Conservation (phyloP, 1,140 invertebrate genomes). For the Hylaeus anthracinus region DNA sequence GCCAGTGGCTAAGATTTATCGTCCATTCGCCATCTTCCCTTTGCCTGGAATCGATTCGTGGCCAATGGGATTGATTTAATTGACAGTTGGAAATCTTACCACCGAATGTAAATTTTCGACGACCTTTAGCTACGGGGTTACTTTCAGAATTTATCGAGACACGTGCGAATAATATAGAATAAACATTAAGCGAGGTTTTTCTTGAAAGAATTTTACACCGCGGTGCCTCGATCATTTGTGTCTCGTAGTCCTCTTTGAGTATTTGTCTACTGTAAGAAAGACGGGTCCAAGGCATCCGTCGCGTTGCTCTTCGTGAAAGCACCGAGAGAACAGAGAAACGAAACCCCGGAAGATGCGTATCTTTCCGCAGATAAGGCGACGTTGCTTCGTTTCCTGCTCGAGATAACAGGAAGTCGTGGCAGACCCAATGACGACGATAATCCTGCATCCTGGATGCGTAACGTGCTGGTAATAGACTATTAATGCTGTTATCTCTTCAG, state of each 20-base stretch:
- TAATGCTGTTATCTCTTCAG: constrained; percentile 54
- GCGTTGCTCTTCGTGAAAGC: background rate
- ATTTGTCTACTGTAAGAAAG: no score
- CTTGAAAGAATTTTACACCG: no score
- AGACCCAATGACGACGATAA: constrained; percentile 23
- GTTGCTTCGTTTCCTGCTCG: constrained; percentile 29
- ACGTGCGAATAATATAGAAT: no score
- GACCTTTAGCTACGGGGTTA: no score
- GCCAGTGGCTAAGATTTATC: constrained; percentile 19
- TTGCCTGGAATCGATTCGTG: background rate
- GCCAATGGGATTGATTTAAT: background rate
- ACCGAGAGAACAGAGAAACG: background rate
- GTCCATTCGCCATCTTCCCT: background rate
- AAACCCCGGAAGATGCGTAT: constrained; percentile 5
- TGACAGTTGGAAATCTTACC: no score
- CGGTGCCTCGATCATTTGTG: no score
- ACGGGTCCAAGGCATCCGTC: background rate
- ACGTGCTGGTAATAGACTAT: constrained; percentile 59
- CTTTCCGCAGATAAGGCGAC: constrained; percentile 20
- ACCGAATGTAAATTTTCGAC: no score
- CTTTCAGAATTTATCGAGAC: no score
- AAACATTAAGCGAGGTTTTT: no score
- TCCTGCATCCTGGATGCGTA: constrained; percentile 26
- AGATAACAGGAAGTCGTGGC: constrained; percentile 42
- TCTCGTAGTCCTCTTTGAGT: no score